phyloP scores from a whole-genome alignment of 2,113 vertebrate species.

The Castor canadensis region DNA sequence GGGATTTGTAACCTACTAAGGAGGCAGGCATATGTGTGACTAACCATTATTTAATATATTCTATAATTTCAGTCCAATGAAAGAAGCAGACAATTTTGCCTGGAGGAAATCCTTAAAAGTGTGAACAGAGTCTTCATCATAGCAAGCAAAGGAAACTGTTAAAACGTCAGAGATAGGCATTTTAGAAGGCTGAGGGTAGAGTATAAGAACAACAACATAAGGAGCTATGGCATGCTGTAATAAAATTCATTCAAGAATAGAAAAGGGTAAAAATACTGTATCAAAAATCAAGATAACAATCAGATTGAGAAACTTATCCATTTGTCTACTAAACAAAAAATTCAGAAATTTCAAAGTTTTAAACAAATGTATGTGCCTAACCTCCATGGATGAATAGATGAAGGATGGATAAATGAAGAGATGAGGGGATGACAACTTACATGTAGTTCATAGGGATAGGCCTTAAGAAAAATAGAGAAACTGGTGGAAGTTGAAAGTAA shows the following conservation, averaged over 20 bases:
- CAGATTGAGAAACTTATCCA: background rate
- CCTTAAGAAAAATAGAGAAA: background rate
- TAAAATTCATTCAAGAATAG: background rate
- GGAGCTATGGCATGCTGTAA: background rate
- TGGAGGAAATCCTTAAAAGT: background rate
- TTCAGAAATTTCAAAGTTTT: background rate
- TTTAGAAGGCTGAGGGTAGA: background rate
- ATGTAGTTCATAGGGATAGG: background rate
- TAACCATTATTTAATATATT: background rate
- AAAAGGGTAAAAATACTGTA: background rate
- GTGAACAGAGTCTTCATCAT: background rate
- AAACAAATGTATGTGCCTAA: background rate
- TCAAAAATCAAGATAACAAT: background rate
- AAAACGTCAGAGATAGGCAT: background rate
- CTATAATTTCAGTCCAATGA: background rate
- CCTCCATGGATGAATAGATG: background rate
- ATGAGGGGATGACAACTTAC: background rate
- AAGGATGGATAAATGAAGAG: background rate
- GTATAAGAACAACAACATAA: background rate
- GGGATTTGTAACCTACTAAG: background rate
- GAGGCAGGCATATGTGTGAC: background rate
- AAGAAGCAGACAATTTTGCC: background rate
- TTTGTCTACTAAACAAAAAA: slow-evolving; percentile 3
- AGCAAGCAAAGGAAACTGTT: background rate
- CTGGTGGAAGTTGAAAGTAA: background rate